Base-by-base conservation (phyloP, 2,797 vertebrate species). In the Enteromius paludinosus region DNA sequence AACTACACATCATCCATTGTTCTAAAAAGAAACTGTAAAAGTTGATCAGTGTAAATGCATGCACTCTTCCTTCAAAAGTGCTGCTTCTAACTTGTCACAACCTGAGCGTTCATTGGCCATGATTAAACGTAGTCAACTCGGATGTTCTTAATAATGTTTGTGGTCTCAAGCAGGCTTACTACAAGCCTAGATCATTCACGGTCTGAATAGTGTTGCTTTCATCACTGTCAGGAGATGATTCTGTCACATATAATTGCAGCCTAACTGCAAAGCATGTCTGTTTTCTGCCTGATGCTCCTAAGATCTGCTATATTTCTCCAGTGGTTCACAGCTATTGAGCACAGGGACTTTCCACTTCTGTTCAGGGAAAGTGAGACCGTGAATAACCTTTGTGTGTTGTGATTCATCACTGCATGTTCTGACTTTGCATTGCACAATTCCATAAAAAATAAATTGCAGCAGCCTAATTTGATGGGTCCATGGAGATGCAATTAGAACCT, bases 281-380 rank as follows among this genome's bases (percentile, higher is more conserved):
- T 78, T 68, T 28, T 54, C n/a, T 11, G 15, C 43, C 45, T 18
- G 8, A 52, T 33, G 12, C 77, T 54, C 20, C 28, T 49, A 20
- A 62, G 20, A 62, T 61, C 30, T 61, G 41, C 28, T 17, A 12
- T 35, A 64, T 47, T 81, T 20, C 28, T 49, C 56, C 5, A 38
- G 69, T 20, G 79, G 41, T 52, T 49, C 15, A 72, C 69, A 81
- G 41, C 41, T 81, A 10, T 9, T 9, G 15, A 41, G 45, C 59
- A 54, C 79, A 56, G 80, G 61, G 80, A 75, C 61, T 65, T 66
- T 66, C 45, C 80, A 54, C 35, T 28, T 64, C 23, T 65, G 45
- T 25, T 52, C 0, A 15, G 43, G 17, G 9, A 73, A 65, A 81
- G 45, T 66, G 35, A 66, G 41, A 75, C 61, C 3, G 23, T 75